phyloP scores from a whole-genome alignment of 2,797 vertebrate species.

The Schizothorax lantsangensis region DNA sequence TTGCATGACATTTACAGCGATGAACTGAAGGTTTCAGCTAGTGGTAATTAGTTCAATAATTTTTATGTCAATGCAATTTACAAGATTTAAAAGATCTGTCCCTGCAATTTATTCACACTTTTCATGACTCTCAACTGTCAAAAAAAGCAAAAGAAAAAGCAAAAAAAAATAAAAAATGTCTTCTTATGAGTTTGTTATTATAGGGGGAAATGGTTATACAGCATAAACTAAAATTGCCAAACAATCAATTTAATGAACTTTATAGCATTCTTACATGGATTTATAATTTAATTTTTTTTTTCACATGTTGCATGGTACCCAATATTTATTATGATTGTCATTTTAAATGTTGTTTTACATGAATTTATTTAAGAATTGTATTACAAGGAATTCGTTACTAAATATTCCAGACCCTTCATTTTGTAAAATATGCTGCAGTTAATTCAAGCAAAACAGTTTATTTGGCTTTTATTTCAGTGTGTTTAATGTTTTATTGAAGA shows the following conservation, averaged over 20 bases:
- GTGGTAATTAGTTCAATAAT: background rate
- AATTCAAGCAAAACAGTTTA: background rate
- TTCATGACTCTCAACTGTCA: background rate
- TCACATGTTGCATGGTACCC: background rate
- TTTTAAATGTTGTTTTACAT: slow-evolving; percentile 16
- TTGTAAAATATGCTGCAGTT: background rate
- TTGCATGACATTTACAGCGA: background rate
- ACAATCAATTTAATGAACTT: background rate
- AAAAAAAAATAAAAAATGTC: background rate
- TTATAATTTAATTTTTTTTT: background rate
- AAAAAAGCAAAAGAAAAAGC: background rate
- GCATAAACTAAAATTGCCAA: background rate
- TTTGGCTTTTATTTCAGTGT: background rate
- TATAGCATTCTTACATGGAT: background rate
- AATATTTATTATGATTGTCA: background rate
- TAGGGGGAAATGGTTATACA: background rate
- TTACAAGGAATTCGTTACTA: background rate
- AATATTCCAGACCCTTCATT: background rate
- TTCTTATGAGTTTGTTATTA: background rate
- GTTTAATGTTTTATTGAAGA: background rate
- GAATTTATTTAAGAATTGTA: background rate
- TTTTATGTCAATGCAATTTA: background rate
- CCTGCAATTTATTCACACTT: background rate
- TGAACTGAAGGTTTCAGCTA: background rate
- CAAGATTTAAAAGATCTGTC: background rate